Base-by-base conservation (phyloP, 2,888 invertebrate species). In the Philaethria dido region DNA sequence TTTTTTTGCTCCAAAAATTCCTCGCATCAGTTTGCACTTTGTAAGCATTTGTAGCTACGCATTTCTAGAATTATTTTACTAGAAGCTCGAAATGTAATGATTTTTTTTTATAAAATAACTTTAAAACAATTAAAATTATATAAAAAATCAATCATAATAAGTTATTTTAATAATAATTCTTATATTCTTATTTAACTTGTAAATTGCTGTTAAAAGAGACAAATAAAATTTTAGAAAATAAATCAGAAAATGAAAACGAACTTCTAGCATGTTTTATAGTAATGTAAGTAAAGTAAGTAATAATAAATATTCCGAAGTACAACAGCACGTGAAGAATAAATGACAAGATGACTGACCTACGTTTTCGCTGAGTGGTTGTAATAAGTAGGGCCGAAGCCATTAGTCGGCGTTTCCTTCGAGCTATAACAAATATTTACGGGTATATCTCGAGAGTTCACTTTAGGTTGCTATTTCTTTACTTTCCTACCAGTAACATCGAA, bases 371-470 rank as follows among this genome's bases (percentile, higher is more conserved):
- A 57, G 55, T 57, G 55, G 39, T 39, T 39, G 39, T 57, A 42
- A 42, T 57, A 57, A 57, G 55, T 57, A 57, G 39, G 39, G 39
- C 39, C n/a, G 22, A 9, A 22, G 39, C 39, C 39, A 57, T 57
- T 57, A 57, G 25, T 42, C 22, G 42, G 42, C 42, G 39, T 57
- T 57, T 57, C 16, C 25, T 25, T 57, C 16, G 42, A 57, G 42
- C 42, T n/a, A 42, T 57, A 42, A 57, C 42, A 57, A 57, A 57
- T 57, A 57, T 57, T 57, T 57, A 25, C 22, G 22, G 11, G 57
- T n/a, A 25, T 57, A 42, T 57, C 11, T 57, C n/a, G 11, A 16
- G 22, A 42, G 57, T 25, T 42, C 16, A 57, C 11, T 57, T 25
- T 57, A 42, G 42, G 4, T 39, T n/a, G 42, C 57, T 57, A 42